Evolutionary conservation across 1,140 invertebrate genomes (phyloP), one percentile per base, ranked within the genome.

Genomic region (Parasteatoda tepidariorum): DNA sequence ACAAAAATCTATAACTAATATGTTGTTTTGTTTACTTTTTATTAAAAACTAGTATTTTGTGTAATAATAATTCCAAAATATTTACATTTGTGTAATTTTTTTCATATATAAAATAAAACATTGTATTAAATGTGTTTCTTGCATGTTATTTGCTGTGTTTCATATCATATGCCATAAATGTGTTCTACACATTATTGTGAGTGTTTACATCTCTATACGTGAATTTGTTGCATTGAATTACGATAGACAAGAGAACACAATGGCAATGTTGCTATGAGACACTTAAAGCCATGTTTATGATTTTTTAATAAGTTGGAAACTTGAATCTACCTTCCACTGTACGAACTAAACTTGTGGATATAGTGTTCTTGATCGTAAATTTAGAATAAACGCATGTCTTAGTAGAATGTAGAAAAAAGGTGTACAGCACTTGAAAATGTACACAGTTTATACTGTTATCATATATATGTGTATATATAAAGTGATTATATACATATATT

Each of bases 401-500:
- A 67, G 75, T 79, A 67, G 62, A 38, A 79, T 31, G 74, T 78
- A 78, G 74, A 68, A 55, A 64, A 76, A 48, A 59, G 64, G 54
- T 68, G 75, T 79, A 68, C 62, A 79, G 64, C 62, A 67, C 75
- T 79, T 79, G 64, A 79, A 79, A 73, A 79, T 61, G 73, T 76
- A 76, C 64, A 67, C 75, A 67, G 64, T 79, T 79, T 79, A 79
- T 79, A 79, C 41, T 79, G 75, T 79, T 79, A 79, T n/a, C 48
- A 76, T 76, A 76, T 66, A 76, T 76, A 38, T 64, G 54, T 78
- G 54, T 78, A 78, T 64, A 79, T 67, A 79, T 79, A 79, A 22
- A 55, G 64, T 79, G 31, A 79, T 57, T 79, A 79, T 79, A 79
- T 79, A 79, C 48, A 79, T 79, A 76, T 76, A 79, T 57, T 68